These are phyloP conservation scores for Euspilapteryx auroguttella DNA, from an alignment of 2,888 invertebrate genomes.

Conservation along the genomic window DNA sequence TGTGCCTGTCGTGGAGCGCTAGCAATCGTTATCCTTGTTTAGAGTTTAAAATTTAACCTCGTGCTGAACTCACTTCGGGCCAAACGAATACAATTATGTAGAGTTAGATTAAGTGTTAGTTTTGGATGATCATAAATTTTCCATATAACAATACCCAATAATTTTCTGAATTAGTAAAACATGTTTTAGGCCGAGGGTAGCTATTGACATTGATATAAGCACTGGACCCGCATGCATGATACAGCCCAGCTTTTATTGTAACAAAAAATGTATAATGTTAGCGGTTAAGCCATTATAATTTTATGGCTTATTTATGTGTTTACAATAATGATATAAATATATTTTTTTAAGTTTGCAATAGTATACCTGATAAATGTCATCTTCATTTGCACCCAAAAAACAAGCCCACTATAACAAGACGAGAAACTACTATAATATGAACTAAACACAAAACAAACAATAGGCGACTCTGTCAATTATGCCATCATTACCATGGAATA, in stretches of 20 bases:
- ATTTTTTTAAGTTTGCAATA: too few species aligned
- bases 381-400: constrained; percentile 13
- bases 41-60: too few species aligned
- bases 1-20: too few species aligned
- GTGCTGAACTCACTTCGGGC: too few species aligned
- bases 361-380: too few species aligned
- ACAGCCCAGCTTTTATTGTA: constrained; percentile 55
- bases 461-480: constrained; percentile 59
- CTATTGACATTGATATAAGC: constrained; percentile 18
- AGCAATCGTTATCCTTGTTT: too few species aligned
- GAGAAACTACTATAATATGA: constrained; percentile 56
- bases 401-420: constrained; percentile 45
- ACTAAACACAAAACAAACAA: constrained; percentile 55
- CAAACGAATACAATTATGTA: too few species aligned
- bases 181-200: constrained; percentile 16
- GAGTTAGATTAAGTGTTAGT: too few species aligned
- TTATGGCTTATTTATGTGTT: constrained; percentile 41
- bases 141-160: too few species aligned
- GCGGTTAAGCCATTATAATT: constrained; percentile 37
- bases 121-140: too few species aligned
- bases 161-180: constrained; percentile 36
- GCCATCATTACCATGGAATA: constrained; percentile 57
- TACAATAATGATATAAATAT: too few species aligned
- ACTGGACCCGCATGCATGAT: constrained; percentile 38
- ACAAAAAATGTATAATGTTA: constrained; percentile 29